These are phyloP conservation scores for Mesocricetus auratus DNA, from an alignment of 2,113 vertebrate species.

Conservation along the genomic window DNA sequence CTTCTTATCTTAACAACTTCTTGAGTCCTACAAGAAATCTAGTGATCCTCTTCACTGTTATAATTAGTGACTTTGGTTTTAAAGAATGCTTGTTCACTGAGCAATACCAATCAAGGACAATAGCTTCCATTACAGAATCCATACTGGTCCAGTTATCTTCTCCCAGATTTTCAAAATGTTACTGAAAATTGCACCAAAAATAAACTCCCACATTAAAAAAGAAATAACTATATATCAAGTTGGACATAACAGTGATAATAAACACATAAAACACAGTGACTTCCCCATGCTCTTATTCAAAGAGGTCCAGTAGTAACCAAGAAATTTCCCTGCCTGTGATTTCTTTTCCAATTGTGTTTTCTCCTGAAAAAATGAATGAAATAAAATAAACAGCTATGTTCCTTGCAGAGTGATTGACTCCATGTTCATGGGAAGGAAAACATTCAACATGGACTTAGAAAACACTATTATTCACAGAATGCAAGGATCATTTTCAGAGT, in stretches of 20 bases:
- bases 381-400: background rate
- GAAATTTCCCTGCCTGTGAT: background rate
- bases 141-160: background rate
- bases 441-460: background rate
- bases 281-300: background rate
- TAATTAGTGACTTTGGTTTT: background rate
- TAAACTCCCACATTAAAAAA: background rate
- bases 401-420: background rate
- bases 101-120: background rate
- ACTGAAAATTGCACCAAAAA: background rate
- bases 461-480: background rate
- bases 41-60: background rate
- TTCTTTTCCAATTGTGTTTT: constrained; percentile 33
- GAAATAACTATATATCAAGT: background rate
- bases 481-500: background rate
- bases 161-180: background rate
- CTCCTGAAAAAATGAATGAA: background rate
- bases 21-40: background rate
- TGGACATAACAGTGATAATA: background rate
- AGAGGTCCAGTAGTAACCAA: constrained; percentile 5
- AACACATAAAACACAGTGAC: background rate
- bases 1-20: background rate
- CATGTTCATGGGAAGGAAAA: background rate
- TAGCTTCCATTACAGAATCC: background rate
- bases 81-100: background rate